Percentiles rank a stretch among this genome's conserved stretches.
Evolutionary conservation across 2,113 vertebrate genomes (phyloP).

Genomic region (Struthidea cinerea): DNA sequence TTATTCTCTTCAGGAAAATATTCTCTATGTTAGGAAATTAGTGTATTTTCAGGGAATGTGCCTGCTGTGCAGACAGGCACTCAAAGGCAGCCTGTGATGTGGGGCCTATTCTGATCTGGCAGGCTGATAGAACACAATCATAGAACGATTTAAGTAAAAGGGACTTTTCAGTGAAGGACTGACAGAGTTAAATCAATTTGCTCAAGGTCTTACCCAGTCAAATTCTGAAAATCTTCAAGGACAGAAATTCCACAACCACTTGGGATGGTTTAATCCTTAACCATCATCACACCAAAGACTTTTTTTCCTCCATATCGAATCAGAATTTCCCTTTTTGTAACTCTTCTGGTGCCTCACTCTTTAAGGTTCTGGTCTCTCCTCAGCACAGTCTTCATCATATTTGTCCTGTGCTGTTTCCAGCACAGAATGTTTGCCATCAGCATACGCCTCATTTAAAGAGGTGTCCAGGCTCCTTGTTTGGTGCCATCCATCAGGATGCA

Average conservation of each 20-base stretch:
- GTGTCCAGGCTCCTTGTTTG: background rate
- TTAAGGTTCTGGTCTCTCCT: background rate
- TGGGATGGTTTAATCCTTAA: background rate
- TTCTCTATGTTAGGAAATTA: background rate
- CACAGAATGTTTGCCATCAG: background rate
- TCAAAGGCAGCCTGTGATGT: background rate
- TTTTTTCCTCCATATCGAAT: background rate
- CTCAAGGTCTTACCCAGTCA: background rate
- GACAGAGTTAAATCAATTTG: background rate
- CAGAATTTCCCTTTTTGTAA: background rate
- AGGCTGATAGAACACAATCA: background rate
- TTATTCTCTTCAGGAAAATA: background rate
- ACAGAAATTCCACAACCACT: background rate
- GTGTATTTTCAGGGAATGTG: background rate
- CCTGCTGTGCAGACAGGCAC: background rate
- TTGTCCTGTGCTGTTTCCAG: background rate
- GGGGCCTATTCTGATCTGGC: background rate
- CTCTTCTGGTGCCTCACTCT: background rate
- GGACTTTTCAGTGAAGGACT: background rate
- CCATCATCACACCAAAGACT: background rate
- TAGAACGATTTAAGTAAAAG: background rate
- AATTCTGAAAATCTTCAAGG: background rate
- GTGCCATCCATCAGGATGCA: background rate
- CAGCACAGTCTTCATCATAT: background rate
- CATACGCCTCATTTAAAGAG: rapidly evolving